phyloP scores from a whole-genome alignment of 2,113 vertebrate genomes.

The Sylvilagus bachmani region DNA sequence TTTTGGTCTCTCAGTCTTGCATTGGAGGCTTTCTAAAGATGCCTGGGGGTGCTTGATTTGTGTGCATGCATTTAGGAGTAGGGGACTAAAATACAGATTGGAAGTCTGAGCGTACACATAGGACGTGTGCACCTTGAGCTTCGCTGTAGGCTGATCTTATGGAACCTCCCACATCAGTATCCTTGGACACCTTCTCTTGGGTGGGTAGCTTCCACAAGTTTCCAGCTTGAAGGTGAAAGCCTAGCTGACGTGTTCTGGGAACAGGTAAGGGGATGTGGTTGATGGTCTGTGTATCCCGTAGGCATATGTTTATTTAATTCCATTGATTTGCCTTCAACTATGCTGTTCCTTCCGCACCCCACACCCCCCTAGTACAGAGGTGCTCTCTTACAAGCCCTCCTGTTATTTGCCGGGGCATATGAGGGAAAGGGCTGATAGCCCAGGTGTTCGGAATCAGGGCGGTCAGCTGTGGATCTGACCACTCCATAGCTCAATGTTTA shows the following conservation, averaged over 20 bases:
- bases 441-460: background rate
- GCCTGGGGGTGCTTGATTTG: background rate
- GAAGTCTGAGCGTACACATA: background rate
- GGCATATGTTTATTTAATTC: background rate
- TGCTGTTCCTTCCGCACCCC: background rate
- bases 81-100: background rate
- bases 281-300: background rate
- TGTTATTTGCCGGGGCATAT: background rate
- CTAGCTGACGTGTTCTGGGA: background rate
- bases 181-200: background rate
- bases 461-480: background rate
- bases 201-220: background rate
- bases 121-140: background rate
- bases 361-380: background rate
- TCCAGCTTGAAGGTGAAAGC: background rate
- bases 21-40: background rate
- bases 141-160: background rate
- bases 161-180: background rate
- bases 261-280: background rate
- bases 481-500: background rate
- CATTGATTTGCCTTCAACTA: background rate
- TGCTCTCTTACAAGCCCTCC: background rate
- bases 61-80: background rate
- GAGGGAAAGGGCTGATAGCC: background rate
- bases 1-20: conserved; percentile 1